Evolutionary conservation across 2,888 invertebrate species (phyloP), one percentile per base, ranked within the genome.

Genomic region (Lasioglossum zephyrum): DNA sequence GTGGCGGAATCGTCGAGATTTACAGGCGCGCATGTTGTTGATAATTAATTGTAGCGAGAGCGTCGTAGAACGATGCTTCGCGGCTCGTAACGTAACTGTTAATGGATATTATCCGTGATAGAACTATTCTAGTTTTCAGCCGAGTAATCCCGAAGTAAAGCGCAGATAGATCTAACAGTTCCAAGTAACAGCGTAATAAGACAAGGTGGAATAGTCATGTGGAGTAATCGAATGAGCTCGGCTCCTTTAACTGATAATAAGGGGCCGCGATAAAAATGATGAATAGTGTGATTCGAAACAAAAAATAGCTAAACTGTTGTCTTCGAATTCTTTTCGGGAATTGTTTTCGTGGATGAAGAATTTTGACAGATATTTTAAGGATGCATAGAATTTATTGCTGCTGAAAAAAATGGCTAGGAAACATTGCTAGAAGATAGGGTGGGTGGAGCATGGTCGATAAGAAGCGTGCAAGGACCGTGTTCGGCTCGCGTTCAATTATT

Each of bases 41-140:
- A 87, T 86, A 86, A 79, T 87, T 86, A 82, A 87, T 82, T 82
- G 81, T 76, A 87, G 75, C 81, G 47, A 79, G 79, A 85, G 75
- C 80, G 73, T 86, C 87, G 76, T 73, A 79, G 79, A 87, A 82
- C 86, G 81, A 86, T 86, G 86, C 79, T 87, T 82, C 82, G 86
- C 80, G 82, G 86, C 86, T 79, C 87, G 86, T 86, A 87, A 87
- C 82, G 79, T 82, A 80, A 86, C 87, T 86, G 87, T 86, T 87
- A 86, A 82, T 79, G 82, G 86, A 87, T 87, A 86, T 87, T 87
- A 86, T 86, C 77, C 82, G 82, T 73, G 86, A 87, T 87, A 86
- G 87, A 86, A 87, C 82, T 87, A 87, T 86, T 87, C 87, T 86
- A 86, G 82, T 87, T 86, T 87, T 86, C 86, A 86, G 74, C 79